Conservation (phyloP, 2,888 invertebrate genomes). For the Nymphalis c-album region DNA sequence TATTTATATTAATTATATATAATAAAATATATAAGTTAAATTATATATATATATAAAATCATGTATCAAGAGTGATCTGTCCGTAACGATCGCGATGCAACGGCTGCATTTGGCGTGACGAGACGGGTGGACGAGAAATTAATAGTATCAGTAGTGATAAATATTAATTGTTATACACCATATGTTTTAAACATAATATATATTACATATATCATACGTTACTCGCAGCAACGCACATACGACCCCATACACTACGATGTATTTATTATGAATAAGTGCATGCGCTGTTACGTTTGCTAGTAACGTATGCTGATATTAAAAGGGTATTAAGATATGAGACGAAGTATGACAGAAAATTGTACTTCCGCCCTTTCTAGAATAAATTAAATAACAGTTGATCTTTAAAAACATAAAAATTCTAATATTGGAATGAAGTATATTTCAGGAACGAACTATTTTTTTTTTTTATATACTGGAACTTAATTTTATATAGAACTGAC, state of each 20-base stretch:
- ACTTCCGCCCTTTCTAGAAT: too few species aligned
- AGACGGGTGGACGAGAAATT: conserved; percentile 25
- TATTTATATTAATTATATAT: neutral
- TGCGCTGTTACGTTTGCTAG: too few species aligned
- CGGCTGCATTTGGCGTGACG: conserved; percentile 37
- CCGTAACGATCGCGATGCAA: conserved; percentile 34
- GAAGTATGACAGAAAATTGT: too few species aligned
- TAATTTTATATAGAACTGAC: too few species aligned
- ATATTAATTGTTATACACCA: conserved; percentile 8
- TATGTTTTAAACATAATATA: neutral
- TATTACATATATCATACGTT: neutral
- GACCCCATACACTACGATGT: neutral
- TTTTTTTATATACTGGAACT: too few species aligned
- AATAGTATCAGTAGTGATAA: conserved; percentile 24
- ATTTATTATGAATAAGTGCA: too few species aligned
- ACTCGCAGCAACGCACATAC: neutral
- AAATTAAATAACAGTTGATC: too few species aligned
- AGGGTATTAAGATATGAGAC: too few species aligned
- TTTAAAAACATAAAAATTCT: too few species aligned
- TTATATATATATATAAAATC: conserved; percentile 7
- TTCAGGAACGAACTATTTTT: too few species aligned
- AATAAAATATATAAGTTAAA: conserved; percentile 1
- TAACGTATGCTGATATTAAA: too few species aligned
- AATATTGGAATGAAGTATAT: too few species aligned
- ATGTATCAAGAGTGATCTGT: conserved; percentile 31